Evolutionary conservation across 2,113 vertebrate species (phyloP).

Genomic region (Desmodus rotundus): DNA sequence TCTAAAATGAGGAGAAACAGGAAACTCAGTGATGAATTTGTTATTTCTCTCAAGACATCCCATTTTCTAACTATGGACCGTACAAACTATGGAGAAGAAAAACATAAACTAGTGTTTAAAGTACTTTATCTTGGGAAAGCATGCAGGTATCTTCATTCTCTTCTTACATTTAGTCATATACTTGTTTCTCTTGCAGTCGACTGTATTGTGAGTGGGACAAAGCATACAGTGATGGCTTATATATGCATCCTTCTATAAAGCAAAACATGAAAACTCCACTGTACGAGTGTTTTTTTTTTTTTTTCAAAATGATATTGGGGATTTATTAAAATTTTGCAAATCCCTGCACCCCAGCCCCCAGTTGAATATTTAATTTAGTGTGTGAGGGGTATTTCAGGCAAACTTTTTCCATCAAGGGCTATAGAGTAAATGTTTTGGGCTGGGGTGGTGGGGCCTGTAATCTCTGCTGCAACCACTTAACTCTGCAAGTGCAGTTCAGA

Average conservation of each 20-base stretch:
- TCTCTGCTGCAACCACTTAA: not conserved
- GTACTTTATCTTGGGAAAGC: not conserved
- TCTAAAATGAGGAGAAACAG: constrained; percentile 81
- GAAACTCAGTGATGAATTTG: constrained; percentile 6
- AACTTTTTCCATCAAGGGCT: not conserved
- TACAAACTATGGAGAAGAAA: not conserved
- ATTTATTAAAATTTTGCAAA: not conserved
- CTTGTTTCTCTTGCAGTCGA: not conserved
- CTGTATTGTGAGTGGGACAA: not conserved
- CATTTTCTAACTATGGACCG: not conserved
- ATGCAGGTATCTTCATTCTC: not conserved
- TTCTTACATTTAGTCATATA: not conserved
- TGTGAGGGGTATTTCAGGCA: not conserved
- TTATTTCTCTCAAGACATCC: not conserved
- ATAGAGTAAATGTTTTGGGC: not conserved
- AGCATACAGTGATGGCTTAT: not conserved
- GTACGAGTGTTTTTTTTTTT: not conserved
- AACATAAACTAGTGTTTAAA: not conserved
- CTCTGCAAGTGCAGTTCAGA: not conserved
- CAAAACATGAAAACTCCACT: not conserved
- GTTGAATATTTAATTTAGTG: not conserved
- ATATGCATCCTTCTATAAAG: not conserved
- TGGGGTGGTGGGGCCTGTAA: not conserved
- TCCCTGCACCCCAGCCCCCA: not conserved
- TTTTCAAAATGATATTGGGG: not conserved